Conservation (phyloP, 2,797 vertebrate genomes). For the Etheostoma perlongum region DNA sequence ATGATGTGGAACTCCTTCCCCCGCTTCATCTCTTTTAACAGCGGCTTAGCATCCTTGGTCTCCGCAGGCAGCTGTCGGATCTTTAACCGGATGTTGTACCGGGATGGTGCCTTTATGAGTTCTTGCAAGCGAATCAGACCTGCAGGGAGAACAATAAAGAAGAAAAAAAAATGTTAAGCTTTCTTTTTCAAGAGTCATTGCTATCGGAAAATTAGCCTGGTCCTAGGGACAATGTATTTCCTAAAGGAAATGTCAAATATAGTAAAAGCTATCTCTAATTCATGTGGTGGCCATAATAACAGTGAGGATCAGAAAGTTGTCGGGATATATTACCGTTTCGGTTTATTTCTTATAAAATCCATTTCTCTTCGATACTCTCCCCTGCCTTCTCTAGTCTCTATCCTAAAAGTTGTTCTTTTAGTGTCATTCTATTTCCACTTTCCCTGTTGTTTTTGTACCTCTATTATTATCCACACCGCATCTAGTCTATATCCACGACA, state of each 20-base stretch:
- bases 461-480: not conserved
- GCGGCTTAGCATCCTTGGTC: constrained; percentile 95
- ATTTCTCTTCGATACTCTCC: constrained; percentile 19
- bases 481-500: no score
- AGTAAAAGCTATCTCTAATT: constrained; percentile 53
- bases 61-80: constrained; percentile 95
- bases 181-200: not conserved
- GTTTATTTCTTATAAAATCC: constrained; percentile 62
- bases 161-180: not conserved
- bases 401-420: constrained; percentile 7
- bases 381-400: constrained; percentile 8
- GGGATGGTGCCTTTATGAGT: constrained; percentile 97
- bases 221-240: constrained; percentile 26
- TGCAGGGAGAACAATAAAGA: constrained; percentile 57
- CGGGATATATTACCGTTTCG: constrained; percentile 59
- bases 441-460: constrained; percentile 19
- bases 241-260: constrained; percentile 50
- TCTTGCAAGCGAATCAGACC: constrained; percentile 98
- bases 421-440: not conserved
- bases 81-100: constrained; percentile 98
- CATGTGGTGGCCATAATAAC: constrained; percentile 66
- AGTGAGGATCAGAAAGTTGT: constrained; percentile 56
- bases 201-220: not conserved
- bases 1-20: constrained; percentile 98
- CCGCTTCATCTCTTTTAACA: constrained; percentile 98